A percentile compares a stretch with the other conserved stretches of the same genome.
phyloP scores from a whole-genome alignment of 2,888 invertebrate species.

The Agrochola circellaris region DNA sequence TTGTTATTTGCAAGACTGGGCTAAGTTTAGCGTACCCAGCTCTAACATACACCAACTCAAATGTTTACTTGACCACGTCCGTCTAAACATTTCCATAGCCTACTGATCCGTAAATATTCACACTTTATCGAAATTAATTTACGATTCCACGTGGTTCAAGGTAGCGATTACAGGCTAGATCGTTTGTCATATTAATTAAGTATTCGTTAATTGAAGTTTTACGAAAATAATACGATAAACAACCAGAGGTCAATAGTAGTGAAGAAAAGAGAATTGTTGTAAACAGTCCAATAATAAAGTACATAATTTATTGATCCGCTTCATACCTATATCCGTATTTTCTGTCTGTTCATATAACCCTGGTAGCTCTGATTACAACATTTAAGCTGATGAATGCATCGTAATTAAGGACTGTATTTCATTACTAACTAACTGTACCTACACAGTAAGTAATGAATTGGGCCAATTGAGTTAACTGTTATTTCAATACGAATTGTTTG shows the following conservation, averaged over 20 bases:
- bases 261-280: slow-evolving; percentile 28
- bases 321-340: slow-evolving; percentile 24
- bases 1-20: neutral
- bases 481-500: too few species aligned
- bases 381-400: neutral
- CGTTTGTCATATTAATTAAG: slow-evolving; percentile 42
- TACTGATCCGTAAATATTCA: slow-evolving; percentile 40
- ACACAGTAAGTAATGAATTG: too few species aligned
- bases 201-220: slow-evolving; percentile 24
- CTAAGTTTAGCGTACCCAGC: slow-evolving; percentile 1
- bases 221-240: slow-evolving; percentile 52
- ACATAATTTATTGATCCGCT: slow-evolving; percentile 28
- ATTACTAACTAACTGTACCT: too few species aligned
- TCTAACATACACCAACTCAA: slow-evolving; percentile 15
- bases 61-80: slow-evolving; percentile 45
- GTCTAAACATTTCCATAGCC: slow-evolving; percentile 21
- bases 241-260: slow-evolving; percentile 37
- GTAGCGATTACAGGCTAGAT: slow-evolving; percentile 46
- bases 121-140: slow-evolving; percentile 55
- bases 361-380: slow-evolving; percentile 20
- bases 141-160: slow-evolving; percentile 70
- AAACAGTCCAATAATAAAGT: slow-evolving; percentile 19
- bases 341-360: slow-evolving; percentile 13
- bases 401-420: too few species aligned
- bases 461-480: too few species aligned